Evolutionary conservation across 2,113 vertebrate genomes (phyloP).

Genomic region (Archilochus colubris): DNA sequence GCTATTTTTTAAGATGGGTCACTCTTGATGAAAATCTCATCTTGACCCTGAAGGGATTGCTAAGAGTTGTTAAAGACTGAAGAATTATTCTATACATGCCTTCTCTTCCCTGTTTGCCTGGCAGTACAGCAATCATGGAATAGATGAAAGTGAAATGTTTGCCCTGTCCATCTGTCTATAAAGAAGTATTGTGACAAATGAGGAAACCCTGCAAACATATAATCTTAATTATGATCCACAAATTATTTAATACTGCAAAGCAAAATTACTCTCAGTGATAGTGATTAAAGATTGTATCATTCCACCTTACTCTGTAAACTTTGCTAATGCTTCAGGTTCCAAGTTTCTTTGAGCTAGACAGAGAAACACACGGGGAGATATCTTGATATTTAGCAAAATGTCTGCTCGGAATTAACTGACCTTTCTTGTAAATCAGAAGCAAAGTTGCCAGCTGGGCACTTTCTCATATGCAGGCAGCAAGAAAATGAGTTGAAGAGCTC

Average conservation of each 20-base stretch:
- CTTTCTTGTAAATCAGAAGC: conserved; percentile 74
- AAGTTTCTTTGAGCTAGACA: conserved; percentile 2
- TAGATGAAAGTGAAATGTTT: not conserved
- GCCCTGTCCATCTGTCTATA: not conserved
- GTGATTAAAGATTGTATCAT: not conserved
- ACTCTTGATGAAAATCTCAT: not conserved
- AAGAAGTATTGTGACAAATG: not conserved
- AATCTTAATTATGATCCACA: not conserved
- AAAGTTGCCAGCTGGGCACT: conserved; percentile 54
- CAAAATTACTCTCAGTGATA: not conserved
- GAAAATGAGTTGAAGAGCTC: conserved; percentile 55
- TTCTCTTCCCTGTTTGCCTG: not conserved
- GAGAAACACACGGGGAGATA: conserved; percentile 25
- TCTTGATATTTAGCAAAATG: conserved; percentile 71
- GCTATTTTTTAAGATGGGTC: not conserved
- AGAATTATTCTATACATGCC: not conserved
- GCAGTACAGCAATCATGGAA: not conserved
- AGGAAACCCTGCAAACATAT: not conserved
- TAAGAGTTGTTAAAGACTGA: not conserved
- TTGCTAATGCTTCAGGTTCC: conserved; percentile 21
- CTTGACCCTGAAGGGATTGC: not conserved
- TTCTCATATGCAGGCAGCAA: conserved; percentile 44
- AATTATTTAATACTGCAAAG: not conserved
- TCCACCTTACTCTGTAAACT: not conserved
- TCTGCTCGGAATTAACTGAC: conserved; percentile 70